Evolutionary conservation across 2,888 invertebrate species (phyloP), one percentile per base, ranked within the genome.

Genomic region (Epirrhoe alternata): DNA sequence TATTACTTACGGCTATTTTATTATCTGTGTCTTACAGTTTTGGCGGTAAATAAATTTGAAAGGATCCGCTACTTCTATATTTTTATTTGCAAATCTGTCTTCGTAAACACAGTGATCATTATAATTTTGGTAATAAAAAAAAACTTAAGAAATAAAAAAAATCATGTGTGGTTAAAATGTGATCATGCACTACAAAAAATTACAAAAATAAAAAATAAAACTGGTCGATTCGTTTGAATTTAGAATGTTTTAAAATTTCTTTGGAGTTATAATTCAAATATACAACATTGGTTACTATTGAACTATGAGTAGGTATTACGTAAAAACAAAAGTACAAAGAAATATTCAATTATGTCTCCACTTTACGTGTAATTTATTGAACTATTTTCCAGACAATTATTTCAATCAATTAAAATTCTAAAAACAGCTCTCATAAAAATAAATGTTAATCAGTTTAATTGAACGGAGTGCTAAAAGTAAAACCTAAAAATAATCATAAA

Each of bases 401-500:
- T 55, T 55, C 17, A 55, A 2, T 33, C 6, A 52, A 35, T 35
- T 53, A 35, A 24, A 24, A 33, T 14, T 35, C 38, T 12, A 54
- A 17, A 38, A 38, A 1, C 0, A 17, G 12, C 31, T n/a, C 17
- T 16, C 6, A 30, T 31, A 12, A 30, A 51, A 12, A 10, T 33
- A 38, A 59, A n/a, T 12, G 14, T n/a, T 38, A 30, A 58, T 50
- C 35, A 52, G 42, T 49, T 59, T 38, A 54, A 50, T 68, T 55
- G 0, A 59, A 16, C 51, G 35, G 62, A 64, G 47, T 54, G 57
- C 30, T 58, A 70, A 70, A 24, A 70, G 49, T 57, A 49, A 61
- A 54, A 57, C 55, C 54, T 64, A 55, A 68, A 68, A 61, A 68
- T 61, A 68, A 68, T 53, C 45, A 62, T 65, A 62, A 68, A 68